Base-by-base conservation (phyloP, 2,888 invertebrate species). In the Taphrorychus bicolor region DNA sequence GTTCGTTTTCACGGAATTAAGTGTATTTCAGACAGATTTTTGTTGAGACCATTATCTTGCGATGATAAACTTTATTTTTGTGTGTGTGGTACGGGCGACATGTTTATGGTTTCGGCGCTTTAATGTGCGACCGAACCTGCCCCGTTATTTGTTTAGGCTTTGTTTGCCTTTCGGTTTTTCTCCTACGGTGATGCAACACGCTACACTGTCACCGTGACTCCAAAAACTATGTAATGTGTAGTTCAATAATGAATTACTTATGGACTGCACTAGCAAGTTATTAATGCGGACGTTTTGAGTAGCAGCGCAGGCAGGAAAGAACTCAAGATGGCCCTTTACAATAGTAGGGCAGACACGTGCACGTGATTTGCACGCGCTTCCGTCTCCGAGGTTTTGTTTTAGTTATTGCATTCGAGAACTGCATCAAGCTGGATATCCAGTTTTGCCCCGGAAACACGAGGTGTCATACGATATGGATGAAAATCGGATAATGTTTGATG, bases 11-110 rank as follows among this genome's bases (percentile, higher is more conserved):
- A 45, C 60, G 16, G 61, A 60, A 66, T 66, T 61, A 66, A 60
- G 66, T 54, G 60, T 48, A 56, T 66, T 65, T 54, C 41, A 66
- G 59, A 66, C 66, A 59, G 66, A 66, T 66, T 66, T 61, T 66
- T 59, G 65, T 66, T 23, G 21, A 51, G 32, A 19, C 61, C 57
- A 66, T 66, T 66, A 66, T 59, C 66, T 66, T 41, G 45, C 32
- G 52, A 66, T 66, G 59, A 66, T 59, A 59, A 66, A 59, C 48
- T 59, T 59, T 66, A 59, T 59, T 53, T 66, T 60, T 66, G 45
- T 66, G 66, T 66, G 56, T 32, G 56, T 48, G 41, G 42, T 57
- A 42, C 16, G 17, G 24, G 45, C 41, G 53, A 61, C 53, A 61
- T 54, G 54, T 61, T 61, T 60, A 53, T 53, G 21, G 62, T 62